Evolutionary conservation across 2,113 vertebrate genomes (phyloP), one percentile per base, ranked within the genome.

Genomic region (Mixornis gularis): DNA sequence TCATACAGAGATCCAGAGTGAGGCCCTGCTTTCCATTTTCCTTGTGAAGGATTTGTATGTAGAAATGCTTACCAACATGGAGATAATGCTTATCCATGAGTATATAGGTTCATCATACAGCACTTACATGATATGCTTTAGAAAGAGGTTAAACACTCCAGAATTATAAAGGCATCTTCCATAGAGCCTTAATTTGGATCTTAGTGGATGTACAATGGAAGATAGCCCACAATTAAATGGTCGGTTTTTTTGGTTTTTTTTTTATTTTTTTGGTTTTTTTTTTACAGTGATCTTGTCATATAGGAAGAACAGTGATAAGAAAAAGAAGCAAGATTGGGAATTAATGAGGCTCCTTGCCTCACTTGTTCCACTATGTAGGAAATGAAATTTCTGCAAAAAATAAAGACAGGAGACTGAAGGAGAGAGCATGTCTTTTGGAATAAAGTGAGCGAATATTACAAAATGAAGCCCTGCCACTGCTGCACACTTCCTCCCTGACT

Each of bases 141-240:
- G 38, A 85, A 59, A 63, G 40, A 80, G 53, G 44, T 81, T 86
- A 74, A 90, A 63, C 27, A 41, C 32, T 48, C n/a, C 22, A 44
- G 55, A 80, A 70, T 77, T 70, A 62, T 49, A 65, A 88, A 36
- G 4, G 51, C 44, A 71, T 30, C 25, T 90, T 89, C 49, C 44
- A 56, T 4, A 20, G 7, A 79, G 65, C 25, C 29, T 85, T 72
- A 60, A 41, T 76, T 76, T 11, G 5, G 10, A 68, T 86, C 48
- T 41, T 60, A 63, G 40, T 36, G 6, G 63, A 71, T 44, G 36
- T 79, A 62, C 52, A 80, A 55, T 51, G 21, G 36, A 48, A 70
- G 64, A 89, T 36, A 89, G 84, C 56, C 52, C 52, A 24, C 56
- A 79, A 72, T 82, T 91, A 90, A 81, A 86, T 64, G 46, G n/a